Evolutionary conservation across 2,888 invertebrate genomes (phyloP).

Genomic region (Heteromyza rotundicornis): DNA sequence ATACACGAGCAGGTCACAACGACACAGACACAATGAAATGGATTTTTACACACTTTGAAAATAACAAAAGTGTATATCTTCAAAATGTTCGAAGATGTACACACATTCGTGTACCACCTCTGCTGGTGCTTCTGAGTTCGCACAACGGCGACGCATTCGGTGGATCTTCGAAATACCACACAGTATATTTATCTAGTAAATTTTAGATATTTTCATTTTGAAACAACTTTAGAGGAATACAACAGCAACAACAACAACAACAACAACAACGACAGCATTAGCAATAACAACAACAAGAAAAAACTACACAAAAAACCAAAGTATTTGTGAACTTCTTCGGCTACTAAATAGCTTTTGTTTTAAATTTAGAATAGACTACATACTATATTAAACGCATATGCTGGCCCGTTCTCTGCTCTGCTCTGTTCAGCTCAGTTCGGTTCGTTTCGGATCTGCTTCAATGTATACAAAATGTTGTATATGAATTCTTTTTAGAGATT

Average conservation of each 20-base stretch:
- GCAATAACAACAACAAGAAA: too few relatives aligned
- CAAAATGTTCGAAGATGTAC: not conserved
- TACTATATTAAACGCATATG: conserved; percentile 53
- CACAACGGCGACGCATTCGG: not conserved
- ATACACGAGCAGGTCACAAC: conserved; percentile 13
- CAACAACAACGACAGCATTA: too few relatives aligned
- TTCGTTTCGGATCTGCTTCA: too few relatives aligned
- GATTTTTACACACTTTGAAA: conserved; percentile 46
- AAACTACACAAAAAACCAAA: conserved; percentile 14
- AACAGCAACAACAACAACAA: not conserved
- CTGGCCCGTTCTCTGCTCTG: conserved; percentile 35
- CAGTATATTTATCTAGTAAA: conserved; percentile 10
- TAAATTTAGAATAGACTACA: conserved; percentile 52
- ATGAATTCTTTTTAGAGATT: too few relatives aligned
- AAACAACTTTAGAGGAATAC: conserved; percentile 32
- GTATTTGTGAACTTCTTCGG: conserved; percentile 52
- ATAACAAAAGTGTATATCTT: conserved; percentile 27
- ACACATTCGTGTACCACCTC: not conserved
- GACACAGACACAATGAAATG: not conserved
- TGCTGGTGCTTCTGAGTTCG: not conserved
- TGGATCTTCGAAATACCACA: conserved; percentile 12
- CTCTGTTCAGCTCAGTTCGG: too few relatives aligned
- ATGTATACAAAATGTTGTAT: too few relatives aligned
- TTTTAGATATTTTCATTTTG: conserved; percentile 33
- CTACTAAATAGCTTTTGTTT: conserved; percentile 57